Evolutionary conservation across 2,888 invertebrate genomes (phyloP).

Genomic region (Sceliomorpha sp.): DNA sequence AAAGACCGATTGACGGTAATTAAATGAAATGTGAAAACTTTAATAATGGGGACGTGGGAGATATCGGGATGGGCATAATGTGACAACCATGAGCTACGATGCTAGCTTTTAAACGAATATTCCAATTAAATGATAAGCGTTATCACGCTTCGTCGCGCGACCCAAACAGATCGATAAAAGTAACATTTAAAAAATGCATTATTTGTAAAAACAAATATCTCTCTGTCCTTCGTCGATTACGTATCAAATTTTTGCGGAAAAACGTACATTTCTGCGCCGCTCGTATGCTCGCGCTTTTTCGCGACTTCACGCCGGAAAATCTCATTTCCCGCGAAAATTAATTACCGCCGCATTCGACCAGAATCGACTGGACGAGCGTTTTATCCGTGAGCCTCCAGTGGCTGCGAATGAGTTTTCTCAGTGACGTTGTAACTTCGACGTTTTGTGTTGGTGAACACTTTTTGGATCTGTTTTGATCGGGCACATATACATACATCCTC

Average conservation of each 20-base stretch:
- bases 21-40: conserved; percentile 11
- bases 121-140: conserved; percentile 69
- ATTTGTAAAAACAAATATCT: conserved; percentile 17
- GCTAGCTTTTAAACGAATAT: conserved; percentile 57
- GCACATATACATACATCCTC: no score
- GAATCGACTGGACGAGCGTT: conserved; percentile 50
- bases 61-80: conserved; percentile 26
- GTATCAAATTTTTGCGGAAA: conserved; percentile 10
- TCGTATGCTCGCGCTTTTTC: conserved; percentile 11
- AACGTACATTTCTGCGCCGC: conserved; percentile 12
- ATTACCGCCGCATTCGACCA: conserved; percentile 48
- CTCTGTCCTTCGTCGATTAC: conserved; percentile 2
- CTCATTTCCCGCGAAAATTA: conserved; percentile 60
- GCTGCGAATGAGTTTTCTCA: conserved; percentile 43
- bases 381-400: conserved; percentile 51
- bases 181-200: conserved; percentile 7
- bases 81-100: conserved; percentile 16
- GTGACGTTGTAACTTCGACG: conserved; percentile 47
- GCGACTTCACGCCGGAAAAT: conserved; percentile 55
- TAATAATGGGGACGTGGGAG: conserved; percentile 19
- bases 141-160: conserved; percentile 49
- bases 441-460: conserved; percentile 44
- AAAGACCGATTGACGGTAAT: conserved; percentile 15
- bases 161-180: conserved; percentile 26
- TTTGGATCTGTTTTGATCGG: no score